These are phyloP conservation scores for Diglossa cyanea DNA, from an alignment of 2,797 vertebrate species.

Conservation along the genomic window DNA sequence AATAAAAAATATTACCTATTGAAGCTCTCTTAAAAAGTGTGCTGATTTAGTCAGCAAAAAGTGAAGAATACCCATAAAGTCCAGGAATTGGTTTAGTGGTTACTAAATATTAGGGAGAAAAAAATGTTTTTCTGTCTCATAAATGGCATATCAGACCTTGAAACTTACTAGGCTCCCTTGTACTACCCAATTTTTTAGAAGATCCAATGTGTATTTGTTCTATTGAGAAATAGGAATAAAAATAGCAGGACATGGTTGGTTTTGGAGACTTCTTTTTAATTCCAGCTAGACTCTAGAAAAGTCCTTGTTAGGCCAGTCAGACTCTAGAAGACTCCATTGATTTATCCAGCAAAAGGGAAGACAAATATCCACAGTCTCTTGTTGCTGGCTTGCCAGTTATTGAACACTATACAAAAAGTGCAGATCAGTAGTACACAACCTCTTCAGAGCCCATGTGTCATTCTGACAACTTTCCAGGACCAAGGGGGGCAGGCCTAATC, in stretches of 20 bases:
- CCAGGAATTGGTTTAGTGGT: not conserved
- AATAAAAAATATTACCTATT: not conserved
- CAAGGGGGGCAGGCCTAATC: conserved; percentile 43
- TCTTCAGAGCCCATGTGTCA: conserved; percentile 57
- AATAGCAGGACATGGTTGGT: not conserved
- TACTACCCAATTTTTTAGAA: not conserved
- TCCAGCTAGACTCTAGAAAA: not conserved
- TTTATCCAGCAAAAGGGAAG: not conserved
- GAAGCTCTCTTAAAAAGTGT: not conserved
- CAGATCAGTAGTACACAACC: conserved; percentile 29
- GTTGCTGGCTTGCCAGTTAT: not conserved
- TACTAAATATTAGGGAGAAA: not conserved
- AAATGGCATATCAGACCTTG: not conserved
- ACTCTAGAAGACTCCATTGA: not conserved
- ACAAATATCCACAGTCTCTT: not conserved
- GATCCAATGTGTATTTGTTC: not conserved
- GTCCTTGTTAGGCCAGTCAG: not conserved
- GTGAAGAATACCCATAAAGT: not conserved
- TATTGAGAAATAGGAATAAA: not conserved
- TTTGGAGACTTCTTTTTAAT: not conserved
- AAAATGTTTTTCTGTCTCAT: not conserved
- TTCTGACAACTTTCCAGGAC: conserved; percentile 55
- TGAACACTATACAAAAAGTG: not conserved
- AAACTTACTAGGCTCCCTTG: not conserved
- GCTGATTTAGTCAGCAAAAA: not conserved